phyloP scores from a whole-genome alignment of 2,797 vertebrate species.

The Enteromius treurensis region DNA sequence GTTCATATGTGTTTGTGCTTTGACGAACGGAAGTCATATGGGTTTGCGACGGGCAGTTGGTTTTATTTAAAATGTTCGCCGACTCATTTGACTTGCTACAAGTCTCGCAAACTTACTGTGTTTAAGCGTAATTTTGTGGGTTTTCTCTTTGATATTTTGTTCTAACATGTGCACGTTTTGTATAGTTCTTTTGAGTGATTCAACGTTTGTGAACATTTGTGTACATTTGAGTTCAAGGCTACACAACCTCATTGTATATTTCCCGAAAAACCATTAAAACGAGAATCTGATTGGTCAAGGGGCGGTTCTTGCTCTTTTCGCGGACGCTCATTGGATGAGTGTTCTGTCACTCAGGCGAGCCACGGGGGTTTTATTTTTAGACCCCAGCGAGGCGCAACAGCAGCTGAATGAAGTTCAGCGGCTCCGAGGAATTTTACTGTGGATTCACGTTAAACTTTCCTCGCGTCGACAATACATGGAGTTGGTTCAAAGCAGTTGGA shows the following conservation, averaged over 20 bases:
- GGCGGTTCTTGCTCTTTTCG: neutral
- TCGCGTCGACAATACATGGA: neutral
- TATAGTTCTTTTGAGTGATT: neutral
- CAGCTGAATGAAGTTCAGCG: constrained; percentile 41
- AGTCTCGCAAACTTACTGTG: neutral
- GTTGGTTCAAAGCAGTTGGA: neutral
- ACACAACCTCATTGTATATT: neutral
- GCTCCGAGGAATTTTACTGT: neutral
- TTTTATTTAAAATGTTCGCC: neutral
- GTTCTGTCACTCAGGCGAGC: neutral
- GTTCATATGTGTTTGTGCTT: neutral
- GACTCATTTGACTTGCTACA: neutral
- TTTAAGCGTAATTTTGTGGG: neutral
- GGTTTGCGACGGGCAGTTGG: neutral
- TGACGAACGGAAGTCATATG: no score
- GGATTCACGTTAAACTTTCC: neutral
- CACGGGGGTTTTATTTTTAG: constrained; percentile 2
- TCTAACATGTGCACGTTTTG: neutral
- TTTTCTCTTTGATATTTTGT: neutral
- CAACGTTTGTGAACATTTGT: neutral
- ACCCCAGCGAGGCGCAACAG: constrained; percentile 48
- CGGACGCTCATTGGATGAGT: constrained; percentile 23
- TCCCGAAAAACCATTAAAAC: neutral
- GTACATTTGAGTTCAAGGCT: neutral
- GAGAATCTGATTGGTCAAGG: constrained; percentile 41